Evolutionary conservation across 2,113 vertebrate species (phyloP).

Genomic region (Willisornis vidua): DNA sequence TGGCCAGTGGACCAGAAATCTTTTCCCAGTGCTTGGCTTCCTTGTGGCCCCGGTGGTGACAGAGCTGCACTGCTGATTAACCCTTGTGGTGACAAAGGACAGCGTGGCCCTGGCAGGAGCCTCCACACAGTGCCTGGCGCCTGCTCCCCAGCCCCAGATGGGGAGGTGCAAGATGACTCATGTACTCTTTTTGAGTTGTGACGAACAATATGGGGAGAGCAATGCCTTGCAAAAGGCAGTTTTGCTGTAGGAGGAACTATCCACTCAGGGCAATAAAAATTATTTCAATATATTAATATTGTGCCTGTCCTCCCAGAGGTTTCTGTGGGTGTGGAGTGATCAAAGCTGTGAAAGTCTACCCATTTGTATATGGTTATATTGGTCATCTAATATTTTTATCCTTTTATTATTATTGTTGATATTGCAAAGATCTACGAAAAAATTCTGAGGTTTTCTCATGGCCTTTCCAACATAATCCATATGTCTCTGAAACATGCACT

Average conservation of each 20-base stretch:
- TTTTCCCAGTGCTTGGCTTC: neutral
- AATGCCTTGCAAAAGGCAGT: neutral
- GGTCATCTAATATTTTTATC: neutral
- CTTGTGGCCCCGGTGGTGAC: neutral
- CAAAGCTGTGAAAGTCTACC: neutral
- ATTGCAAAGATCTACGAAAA: neutral
- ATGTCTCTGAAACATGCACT: neutral
- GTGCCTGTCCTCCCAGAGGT: neutral
- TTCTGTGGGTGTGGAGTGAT: neutral
- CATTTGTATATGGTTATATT: neutral
- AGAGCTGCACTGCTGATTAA: neutral
- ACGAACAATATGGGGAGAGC: neutral
- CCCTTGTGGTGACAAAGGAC: neutral
- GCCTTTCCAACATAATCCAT: neutral
- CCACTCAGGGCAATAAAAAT: neutral
- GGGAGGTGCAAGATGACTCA: neutral
- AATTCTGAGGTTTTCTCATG: neutral
- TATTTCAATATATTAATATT: neutral
- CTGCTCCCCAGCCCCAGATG: rapidly evolving
- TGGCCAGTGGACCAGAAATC: neutral
- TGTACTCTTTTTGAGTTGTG: rapidly evolving
- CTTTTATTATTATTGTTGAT: neutral
- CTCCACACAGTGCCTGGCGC: rapidly evolving
- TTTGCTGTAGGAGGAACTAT: neutral
- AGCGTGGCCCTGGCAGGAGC: rapidly evolving